A percentile compares a stretch with the other conserved stretches of the same genome.
Evolutionary conservation across 1,140 invertebrate species (phyloP).

Genomic region (Doryteuthis pealeii): DNA sequence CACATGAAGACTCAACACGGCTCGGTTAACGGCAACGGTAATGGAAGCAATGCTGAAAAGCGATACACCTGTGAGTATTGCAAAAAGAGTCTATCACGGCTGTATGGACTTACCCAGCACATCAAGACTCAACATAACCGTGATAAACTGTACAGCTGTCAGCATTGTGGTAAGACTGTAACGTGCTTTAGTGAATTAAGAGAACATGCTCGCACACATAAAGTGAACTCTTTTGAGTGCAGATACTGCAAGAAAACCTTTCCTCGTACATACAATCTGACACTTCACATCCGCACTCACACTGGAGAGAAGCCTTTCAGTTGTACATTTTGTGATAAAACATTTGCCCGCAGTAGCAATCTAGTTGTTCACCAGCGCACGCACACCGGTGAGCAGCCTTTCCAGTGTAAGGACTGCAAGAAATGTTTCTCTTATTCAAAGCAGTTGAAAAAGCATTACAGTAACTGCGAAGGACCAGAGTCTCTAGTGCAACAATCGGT

Average conservation of each 20-base stretch:
- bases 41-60: not conserved
- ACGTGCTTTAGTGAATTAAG: not conserved
- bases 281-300: slow-evolving; percentile 61
- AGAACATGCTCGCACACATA: not conserved
- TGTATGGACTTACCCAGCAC: slow-evolving; percentile 2
- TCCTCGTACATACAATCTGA: slow-evolving; percentile 58
- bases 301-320: slow-evolving; percentile 56
- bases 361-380: slow-evolving; percentile 28
- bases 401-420: slow-evolving; percentile 68
- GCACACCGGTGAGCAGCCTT: slow-evolving; percentile 32
- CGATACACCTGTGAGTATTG: slow-evolving; percentile 2
- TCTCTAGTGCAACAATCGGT: not conserved
- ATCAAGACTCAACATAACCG: not conserved
- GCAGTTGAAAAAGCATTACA: slow-evolving; percentile 68
- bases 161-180: not conserved
- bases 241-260: slow-evolving; percentile 52
- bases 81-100: not conserved
- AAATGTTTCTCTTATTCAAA: slow-evolving; percentile 57
- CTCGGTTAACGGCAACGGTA: not conserved
- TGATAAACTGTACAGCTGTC: not conserved
- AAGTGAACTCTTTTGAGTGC: slow-evolving; percentile 55
- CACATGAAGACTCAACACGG: not conserved
- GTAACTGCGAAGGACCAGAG: not conserved
- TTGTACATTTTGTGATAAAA: slow-evolving; percentile 22
- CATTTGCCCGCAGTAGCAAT: slow-evolving; percentile 47